Conservation (phyloP, 2,888 invertebrate genomes). For the Poecilus cupreus region DNA sequence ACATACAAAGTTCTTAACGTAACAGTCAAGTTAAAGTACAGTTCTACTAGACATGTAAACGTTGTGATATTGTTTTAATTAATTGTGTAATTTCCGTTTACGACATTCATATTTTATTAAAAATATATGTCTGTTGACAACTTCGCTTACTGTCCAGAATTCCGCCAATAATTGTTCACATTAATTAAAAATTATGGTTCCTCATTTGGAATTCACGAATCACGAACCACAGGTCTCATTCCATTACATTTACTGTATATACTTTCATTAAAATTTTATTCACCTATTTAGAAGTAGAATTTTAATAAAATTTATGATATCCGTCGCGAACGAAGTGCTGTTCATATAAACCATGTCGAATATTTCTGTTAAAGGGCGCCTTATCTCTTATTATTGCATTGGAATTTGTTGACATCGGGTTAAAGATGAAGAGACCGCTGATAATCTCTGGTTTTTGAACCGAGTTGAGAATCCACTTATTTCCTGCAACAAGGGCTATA, state of each 20-base stretch:
- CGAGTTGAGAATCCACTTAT: neutral
- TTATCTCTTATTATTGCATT: neutral
- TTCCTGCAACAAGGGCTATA: neutral
- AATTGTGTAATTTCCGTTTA: no score
- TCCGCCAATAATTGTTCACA: no score
- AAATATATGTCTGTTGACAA: no score
- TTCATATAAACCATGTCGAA: neutral
- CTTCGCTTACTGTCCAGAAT: no score
- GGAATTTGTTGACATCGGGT: neutral
- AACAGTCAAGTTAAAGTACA: no score
- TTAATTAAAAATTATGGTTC: no score
- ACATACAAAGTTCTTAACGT: no score
- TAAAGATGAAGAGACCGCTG: neutral
- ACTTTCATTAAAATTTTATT: neutral
- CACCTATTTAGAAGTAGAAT: neutral
- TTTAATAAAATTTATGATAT: neutral
- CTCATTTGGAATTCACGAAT: no score
- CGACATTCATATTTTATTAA: no score
- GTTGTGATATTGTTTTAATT: no score
- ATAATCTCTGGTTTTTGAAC: neutral
- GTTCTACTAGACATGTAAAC: no score
- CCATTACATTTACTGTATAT: neutral
- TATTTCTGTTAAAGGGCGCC: neutral
- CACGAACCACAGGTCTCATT: no score
- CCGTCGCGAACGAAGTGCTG: neutral